A percentile compares a stretch with the other conserved stretches of the same genome.
These are phyloP conservation scores for Panthera leo DNA, from an alignment of 2,113 vertebrate genomes.

Conservation along the genomic window DNA sequence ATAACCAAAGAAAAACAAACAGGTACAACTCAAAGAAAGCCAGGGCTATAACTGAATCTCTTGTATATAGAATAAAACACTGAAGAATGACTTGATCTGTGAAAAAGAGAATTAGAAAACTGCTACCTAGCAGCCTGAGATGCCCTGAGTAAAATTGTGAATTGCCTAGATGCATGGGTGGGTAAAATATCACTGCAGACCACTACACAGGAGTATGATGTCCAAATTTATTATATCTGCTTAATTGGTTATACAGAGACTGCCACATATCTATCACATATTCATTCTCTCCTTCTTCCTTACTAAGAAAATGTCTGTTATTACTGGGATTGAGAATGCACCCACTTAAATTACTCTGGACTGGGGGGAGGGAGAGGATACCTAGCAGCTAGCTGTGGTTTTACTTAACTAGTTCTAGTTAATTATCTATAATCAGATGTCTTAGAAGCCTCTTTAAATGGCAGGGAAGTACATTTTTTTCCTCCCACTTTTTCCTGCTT, in stretches of 20 bases:
- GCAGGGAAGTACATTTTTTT: not conserved
- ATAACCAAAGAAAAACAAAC: not conserved
- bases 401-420: not conserved
- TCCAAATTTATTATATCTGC: not conserved
- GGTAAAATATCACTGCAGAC: not conserved
- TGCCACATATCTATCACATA: not conserved
- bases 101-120: constrained; percentile 1
- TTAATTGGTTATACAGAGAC: not conserved
- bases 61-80: not conserved
- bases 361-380: not conserved
- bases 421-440: not conserved
- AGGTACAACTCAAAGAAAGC: not conserved
- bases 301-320: not conserved
- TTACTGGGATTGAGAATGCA: not conserved
- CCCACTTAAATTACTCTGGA: not conserved
- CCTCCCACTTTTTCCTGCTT: not conserved
- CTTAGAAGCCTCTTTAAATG: not conserved
- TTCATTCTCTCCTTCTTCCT: not conserved
- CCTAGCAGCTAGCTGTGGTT: not conserved
- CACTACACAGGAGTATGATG: not conserved
- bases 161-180: not conserved
- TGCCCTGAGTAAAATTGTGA: not conserved
- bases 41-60: not conserved
- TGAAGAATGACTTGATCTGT: not conserved
- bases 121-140: not conserved